Conservation (phyloP, 2,888 invertebrate genomes). For the Orthosia gothica region DNA sequence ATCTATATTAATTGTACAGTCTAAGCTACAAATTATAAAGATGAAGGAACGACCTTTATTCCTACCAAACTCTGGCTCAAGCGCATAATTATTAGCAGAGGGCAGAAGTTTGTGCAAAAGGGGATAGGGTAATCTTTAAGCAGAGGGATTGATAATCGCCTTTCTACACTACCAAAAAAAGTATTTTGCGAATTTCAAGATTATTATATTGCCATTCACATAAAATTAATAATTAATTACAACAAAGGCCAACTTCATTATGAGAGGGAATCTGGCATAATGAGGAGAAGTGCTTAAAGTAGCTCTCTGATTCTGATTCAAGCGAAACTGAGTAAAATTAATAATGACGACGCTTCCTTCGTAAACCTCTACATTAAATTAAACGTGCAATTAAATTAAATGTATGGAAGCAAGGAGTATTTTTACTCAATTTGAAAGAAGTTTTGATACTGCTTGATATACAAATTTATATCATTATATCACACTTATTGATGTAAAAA, state of each 20-base stretch:
- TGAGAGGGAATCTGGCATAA: constrained; percentile 28
- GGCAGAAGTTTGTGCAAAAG: background rate
- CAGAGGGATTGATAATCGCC: background rate
- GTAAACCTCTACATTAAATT: constrained; percentile 53
- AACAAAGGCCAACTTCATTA: constrained; percentile 38
- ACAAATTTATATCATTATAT: background rate
- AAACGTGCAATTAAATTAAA: constrained; percentile 59
- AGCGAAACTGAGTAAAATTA: constrained; percentile 56
- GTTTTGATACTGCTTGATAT: constrained; percentile 10
- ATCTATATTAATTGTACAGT: background rate
- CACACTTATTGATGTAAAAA: too few relatives aligned
- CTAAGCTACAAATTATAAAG: background rate
- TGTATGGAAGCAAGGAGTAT: constrained; percentile 39
- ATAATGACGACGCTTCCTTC: constrained; percentile 43
- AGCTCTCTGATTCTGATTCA: constrained; percentile 45
- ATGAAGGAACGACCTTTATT: background rate
- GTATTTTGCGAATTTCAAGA: background rate
- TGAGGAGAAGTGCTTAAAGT: constrained; percentile 48
- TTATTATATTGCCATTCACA: constrained; percentile 2
- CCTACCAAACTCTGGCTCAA: background rate
- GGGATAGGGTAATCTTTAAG: background rate
- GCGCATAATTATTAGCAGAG: background rate
- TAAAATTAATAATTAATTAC: constrained; percentile 30
- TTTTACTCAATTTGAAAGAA: constrained; percentile 30
- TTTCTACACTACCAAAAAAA: constrained; percentile 6